These are phyloP conservation scores for Oncopeltus fasciatus DNA, from an alignment of 1,140 invertebrate species.

Conservation along the genomic window DNA sequence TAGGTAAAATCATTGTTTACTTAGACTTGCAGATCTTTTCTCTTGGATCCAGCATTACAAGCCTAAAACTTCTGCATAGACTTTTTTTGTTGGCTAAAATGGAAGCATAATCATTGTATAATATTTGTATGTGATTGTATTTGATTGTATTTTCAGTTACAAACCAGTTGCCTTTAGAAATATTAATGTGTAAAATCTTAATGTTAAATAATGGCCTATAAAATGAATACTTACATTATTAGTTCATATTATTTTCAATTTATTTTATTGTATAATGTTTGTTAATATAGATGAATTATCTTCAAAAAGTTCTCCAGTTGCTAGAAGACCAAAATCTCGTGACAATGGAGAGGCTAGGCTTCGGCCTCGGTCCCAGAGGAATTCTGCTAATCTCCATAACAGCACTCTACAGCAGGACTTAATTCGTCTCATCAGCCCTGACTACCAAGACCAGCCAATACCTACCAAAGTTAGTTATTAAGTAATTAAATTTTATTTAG, in stretches of 20 bases:
- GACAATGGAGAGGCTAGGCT: slow-evolving; percentile 35
- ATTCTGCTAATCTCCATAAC: slow-evolving; percentile 45
- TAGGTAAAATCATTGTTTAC: background rate
- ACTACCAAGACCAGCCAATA: slow-evolving; percentile 33
- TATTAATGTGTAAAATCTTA: too few relatives aligned
- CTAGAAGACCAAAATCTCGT: slow-evolving; percentile 27
- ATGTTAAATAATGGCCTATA: too few relatives aligned
- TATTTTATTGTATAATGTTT: background rate
- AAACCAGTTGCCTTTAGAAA: too few relatives aligned
- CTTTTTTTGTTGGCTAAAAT: too few relatives aligned
- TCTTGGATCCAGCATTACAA: too few relatives aligned
- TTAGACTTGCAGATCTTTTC: background rate
- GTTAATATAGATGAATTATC: slow-evolving; percentile 37
- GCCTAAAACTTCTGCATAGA: too few relatives aligned
- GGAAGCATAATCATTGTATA: too few relatives aligned
- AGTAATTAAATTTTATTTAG: too few relatives aligned
- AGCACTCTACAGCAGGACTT: slow-evolving; percentile 74
- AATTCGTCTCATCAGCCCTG: slow-evolving; percentile 75
- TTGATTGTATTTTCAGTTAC: too few relatives aligned
- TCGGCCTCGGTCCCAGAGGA: slow-evolving; percentile 31
- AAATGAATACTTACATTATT: too few relatives aligned
- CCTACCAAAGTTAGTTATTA: slow-evolving; percentile 27
- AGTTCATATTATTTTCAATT: background rate
- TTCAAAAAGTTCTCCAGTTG: slow-evolving; percentile 37
- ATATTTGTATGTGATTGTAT: too few relatives aligned